These are phyloP conservation scores for Synanthedon formicaeformis DNA, from an alignment of 2,888 invertebrate genomes.

Conservation along the genomic window DNA sequence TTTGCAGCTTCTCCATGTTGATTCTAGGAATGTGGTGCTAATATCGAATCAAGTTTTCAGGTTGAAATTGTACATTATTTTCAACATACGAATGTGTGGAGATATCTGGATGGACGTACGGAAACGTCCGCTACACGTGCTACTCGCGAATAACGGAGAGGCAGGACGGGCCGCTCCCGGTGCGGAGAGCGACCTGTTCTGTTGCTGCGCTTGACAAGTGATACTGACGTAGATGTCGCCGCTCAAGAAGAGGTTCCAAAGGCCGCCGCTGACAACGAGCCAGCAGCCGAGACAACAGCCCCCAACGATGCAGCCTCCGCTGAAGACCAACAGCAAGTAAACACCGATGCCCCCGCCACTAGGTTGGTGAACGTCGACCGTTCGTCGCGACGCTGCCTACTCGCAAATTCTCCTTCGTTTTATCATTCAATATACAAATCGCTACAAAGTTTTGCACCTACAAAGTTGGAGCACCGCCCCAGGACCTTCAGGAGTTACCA, in stretches of 20 bases:
- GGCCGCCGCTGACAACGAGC: constrained; percentile 31
- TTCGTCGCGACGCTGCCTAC: constrained; percentile 50
- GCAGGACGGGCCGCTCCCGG: constrained; percentile 46
- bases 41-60: constrained; percentile 70
- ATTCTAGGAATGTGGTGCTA: constrained; percentile 46
- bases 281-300: constrained; percentile 27
- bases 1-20: constrained; percentile 17
- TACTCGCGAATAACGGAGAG: constrained; percentile 12
- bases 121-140: constrained; percentile 10
- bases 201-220: constrained; percentile 31
- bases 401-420: constrained; percentile 48
- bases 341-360: constrained; percentile 54
- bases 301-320: constrained; percentile 27
- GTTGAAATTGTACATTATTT: constrained; percentile 42
- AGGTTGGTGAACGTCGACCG: constrained; percentile 65
- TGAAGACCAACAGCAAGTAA: constrained; percentile 46
- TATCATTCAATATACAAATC: constrained; percentile 34
- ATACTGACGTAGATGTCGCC: constrained; percentile 61
- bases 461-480: not conserved
- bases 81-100: constrained; percentile 28
- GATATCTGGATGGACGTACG: constrained; percentile 15
- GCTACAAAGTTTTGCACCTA: constrained; percentile 70
- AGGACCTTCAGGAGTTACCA: not conserved
- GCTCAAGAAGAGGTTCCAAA: constrained; percentile 35
- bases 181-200: constrained; percentile 55